Evolutionary conservation across 2,888 invertebrate species (phyloP).

Genomic region (Aphidoletes aphidimyza): DNA sequence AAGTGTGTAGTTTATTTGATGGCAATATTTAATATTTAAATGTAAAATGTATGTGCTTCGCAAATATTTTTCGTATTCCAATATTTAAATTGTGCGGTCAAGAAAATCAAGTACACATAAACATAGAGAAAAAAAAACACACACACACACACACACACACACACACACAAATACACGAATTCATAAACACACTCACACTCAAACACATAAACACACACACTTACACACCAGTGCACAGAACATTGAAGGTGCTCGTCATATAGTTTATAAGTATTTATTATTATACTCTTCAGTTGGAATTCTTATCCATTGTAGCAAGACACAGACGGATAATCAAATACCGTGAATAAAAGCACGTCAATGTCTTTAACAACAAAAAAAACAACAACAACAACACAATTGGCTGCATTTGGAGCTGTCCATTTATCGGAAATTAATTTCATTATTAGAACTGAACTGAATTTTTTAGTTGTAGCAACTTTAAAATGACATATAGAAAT

Average conservation of each 20-base stretch:
- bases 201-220: neutral
- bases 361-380: neutral
- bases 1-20: slow-evolving; percentile 39
- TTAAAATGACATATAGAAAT: too few species aligned
- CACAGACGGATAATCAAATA: neutral
- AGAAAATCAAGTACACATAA: neutral
- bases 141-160: neutral
- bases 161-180: neutral
- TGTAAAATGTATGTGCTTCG: slow-evolving; percentile 23
- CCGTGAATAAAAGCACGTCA: neutral
- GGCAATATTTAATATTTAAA: slow-evolving; percentile 32
- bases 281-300: slow-evolving; percentile 28
- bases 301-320: neutral
- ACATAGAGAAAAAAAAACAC: neutral
- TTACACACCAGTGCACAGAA: slow-evolving; percentile 47
- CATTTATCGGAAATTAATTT: too few species aligned
- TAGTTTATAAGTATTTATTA: slow-evolving; percentile 53
- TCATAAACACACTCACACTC: slow-evolving; percentile 2
- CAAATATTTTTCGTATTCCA: neutral
- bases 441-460: too few species aligned
- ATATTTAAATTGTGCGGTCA: slow-evolving; percentile 37
- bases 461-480: too few species aligned
- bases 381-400: too few species aligned
- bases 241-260: slow-evolving; percentile 54
- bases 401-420: neutral